phyloP scores from a whole-genome alignment of 2,113 vertebrate species.

The Myrmophylax atrothorax region DNA sequence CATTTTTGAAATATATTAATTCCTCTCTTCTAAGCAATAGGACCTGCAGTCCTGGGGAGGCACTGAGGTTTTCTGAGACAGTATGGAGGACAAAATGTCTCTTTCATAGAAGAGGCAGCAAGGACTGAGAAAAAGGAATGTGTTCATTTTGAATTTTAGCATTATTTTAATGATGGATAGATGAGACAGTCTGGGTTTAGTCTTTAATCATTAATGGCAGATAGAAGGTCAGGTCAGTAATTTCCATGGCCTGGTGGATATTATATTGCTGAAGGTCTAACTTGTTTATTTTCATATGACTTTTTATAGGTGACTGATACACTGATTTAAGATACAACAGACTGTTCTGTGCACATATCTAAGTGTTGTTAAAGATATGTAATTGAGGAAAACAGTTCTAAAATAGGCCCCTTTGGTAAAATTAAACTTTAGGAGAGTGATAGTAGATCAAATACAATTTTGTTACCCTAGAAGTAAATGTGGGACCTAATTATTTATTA shows the following conservation, averaged over 20 bases:
- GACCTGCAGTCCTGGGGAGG: not conserved
- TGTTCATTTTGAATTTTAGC: not conserved
- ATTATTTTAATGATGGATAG: not conserved
- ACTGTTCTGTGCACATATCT: not conserved
- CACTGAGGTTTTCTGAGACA: not conserved
- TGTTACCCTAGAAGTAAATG: not conserved
- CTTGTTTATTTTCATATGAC: not conserved
- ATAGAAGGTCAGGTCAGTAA: not conserved
- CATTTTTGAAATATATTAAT: not conserved
- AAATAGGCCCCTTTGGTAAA: not conserved
- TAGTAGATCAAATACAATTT: not conserved
- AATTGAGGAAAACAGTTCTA: not conserved
- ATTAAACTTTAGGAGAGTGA: not conserved
- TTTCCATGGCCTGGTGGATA: not conserved
- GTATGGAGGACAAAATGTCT: not conserved
- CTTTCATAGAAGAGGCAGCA: not conserved
- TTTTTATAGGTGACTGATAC: not conserved
- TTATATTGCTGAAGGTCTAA: not conserved
- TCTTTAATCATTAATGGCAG: not conserved
- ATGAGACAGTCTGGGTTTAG: not conserved
- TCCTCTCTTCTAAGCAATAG: not conserved
- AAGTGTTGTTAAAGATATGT: not conserved
- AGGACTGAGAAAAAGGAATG: not conserved
- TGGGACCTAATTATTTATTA: not conserved
- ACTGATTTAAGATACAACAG: not conserved